A percentile compares a stretch with the other conserved stretches of the same genome.
Conservation (phyloP, 1,140 invertebrate species). For the Zaprionus taronus region DNA sequence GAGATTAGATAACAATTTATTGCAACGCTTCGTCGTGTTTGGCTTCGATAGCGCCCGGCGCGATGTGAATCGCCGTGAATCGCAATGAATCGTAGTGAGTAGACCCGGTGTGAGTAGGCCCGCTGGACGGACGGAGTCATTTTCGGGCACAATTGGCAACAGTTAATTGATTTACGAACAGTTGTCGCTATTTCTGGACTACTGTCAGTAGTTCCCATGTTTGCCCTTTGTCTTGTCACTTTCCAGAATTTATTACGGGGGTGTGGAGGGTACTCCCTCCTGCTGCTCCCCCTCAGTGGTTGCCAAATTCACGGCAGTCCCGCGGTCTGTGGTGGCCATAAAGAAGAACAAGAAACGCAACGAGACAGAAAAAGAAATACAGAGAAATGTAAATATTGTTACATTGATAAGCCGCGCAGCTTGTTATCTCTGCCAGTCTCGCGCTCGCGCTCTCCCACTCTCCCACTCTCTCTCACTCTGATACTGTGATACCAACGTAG, state of each 20-base stretch:
- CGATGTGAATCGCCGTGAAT: background rate
- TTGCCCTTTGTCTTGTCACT: constrained; percentile 39
- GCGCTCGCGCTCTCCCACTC: constrained; percentile 19
- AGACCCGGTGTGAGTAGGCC: background rate
- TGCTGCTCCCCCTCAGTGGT: background rate
- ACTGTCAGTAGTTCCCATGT: constrained; percentile 57
- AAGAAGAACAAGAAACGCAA: constrained; percentile 17
- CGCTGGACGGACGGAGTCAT: background rate
- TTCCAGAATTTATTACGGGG: constrained; percentile 58
- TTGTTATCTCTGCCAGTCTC: constrained; percentile 41
- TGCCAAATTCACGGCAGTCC: constrained; percentile 35
- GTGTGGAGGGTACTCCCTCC: too few relatives aligned
- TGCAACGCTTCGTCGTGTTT: constrained; percentile 62
- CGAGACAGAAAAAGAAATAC: constrained; percentile 46
- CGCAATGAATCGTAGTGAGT: background rate
- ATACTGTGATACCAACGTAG: constrained; percentile 55
- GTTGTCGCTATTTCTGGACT: constrained; percentile 68
- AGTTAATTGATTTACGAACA: constrained; percentile 75
- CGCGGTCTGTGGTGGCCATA: constrained; percentile 30
- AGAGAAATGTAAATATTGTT: constrained; percentile 83
- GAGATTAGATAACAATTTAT: constrained; percentile 82
- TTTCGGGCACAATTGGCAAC: constrained; percentile 35
- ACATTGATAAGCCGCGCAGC: constrained; percentile 72
- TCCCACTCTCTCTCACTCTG: constrained; percentile 6
- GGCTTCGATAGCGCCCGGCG: constrained; percentile 52